These are phyloP conservation scores for Celastrina argiolus DNA, from an alignment of 2,888 invertebrate genomes.

Conservation along the genomic window DNA sequence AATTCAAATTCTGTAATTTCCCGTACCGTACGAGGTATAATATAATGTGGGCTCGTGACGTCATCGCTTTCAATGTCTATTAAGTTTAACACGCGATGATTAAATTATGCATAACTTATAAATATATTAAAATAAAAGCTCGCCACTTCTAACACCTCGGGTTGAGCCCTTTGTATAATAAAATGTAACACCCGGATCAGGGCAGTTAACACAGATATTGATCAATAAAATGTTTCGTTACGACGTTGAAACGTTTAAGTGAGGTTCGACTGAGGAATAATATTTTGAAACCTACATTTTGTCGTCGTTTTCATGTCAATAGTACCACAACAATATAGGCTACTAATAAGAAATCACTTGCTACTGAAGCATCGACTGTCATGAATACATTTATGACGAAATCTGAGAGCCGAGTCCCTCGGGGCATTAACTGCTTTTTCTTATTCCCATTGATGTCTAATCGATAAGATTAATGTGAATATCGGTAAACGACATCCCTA, in stretches of 20 bases:
- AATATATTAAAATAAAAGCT: not conserved
- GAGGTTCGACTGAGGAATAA: too few relatives aligned
- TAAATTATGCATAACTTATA: constrained; percentile 7
- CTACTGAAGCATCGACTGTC: not conserved
- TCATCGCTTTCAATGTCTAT: not conserved
- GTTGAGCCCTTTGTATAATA: not conserved
- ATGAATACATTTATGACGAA: constrained; percentile 4
- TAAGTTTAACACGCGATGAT: not conserved
- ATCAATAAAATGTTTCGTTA: not conserved
- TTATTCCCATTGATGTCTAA: constrained; percentile 15
- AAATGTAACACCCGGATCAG: not conserved
- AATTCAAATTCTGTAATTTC: not conserved
- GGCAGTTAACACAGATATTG: not conserved
- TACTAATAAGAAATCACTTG: constrained; percentile 1
- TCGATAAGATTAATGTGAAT: constrained; percentile 21
- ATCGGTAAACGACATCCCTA: constrained; percentile 15
- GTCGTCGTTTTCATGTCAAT: not conserved
- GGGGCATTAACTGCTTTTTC: constrained; percentile 8
- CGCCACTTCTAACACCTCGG: not conserved
- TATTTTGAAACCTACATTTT: not conserved
- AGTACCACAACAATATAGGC: not conserved
- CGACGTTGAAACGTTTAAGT: not conserved
- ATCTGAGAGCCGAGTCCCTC: not conserved
- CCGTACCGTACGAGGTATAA: not conserved
- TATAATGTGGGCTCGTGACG: not conserved